Evolutionary conservation across 2,888 invertebrate species (phyloP), one percentile per base, ranked within the genome.

Genomic region (Drosophila macrospina): DNA sequence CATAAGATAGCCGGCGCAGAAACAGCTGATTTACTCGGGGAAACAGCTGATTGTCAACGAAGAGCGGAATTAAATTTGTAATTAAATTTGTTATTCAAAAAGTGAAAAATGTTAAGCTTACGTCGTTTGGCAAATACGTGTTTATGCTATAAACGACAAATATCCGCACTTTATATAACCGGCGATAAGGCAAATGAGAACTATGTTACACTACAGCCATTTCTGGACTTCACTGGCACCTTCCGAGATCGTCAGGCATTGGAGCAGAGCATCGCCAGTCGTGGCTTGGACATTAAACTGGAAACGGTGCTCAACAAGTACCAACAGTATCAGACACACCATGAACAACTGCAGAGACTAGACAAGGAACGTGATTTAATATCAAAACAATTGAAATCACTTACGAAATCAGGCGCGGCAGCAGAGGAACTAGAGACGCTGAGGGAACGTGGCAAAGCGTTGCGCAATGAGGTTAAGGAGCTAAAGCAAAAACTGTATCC

Each of bases 141-240:
- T 41, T 24, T 74, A 54, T 63, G 75, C 13, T 11, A 61, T 16
- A 73, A 73, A 74, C 59, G 90, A 51, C 48, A 82, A 44, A 80
- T 92, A 32, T 91, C 92, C 1, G 91, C 91, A 0, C 84, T 92
- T 0, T 90, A 94, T 86, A 93, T 96, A 70, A 94, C 95, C 62
- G 95, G 95, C 10, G 94, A 94, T 66, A 95, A 95, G 90, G 96
- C 96, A 1, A 94, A 94, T 13, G 94, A 95, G 76, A 94, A 93
- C 54, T 96, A 94, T 93, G 93, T 94, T 3, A 94, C 94, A 66
- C 90, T 97, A 20, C 93, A 93, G 15, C 97, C 97, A 1, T 93
- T 94, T 80, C 90, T 96, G 77, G 95, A 97, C 89, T 94, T 95
- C 76, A 93, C 94, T 16, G 92, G 93, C 55, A 93, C 93, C 63